Percentiles rank a stretch among this genome's conserved stretches.
Conservation (phyloP, 2,113 vertebrate genomes). For the Microcebus griseorufus region DNA sequence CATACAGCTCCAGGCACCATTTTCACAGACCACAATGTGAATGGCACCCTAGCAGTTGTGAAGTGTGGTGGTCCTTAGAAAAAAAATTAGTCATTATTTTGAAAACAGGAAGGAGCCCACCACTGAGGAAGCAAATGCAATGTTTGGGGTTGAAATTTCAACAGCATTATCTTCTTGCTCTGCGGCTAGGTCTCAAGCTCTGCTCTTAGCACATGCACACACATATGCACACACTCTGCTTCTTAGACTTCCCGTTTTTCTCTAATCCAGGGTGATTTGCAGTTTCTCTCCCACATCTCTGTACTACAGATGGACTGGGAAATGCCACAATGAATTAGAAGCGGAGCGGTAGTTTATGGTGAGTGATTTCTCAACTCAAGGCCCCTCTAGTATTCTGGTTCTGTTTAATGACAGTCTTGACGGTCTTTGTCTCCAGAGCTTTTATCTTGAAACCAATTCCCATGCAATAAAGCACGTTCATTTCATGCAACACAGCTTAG, state of each 20-base stretch:
- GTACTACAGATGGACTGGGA: not conserved
- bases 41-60: not conserved
- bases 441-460: slow-evolving; percentile 51
- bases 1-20: not conserved
- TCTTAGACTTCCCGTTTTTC: not conserved
- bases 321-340: not conserved
- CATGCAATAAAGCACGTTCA: slow-evolving; percentile 76
- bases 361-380: not conserved
- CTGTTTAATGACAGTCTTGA: not conserved
- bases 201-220: not conserved
- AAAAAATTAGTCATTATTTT: slow-evolving; percentile 34
- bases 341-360: not conserved
- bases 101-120: slow-evolving; percentile 19
- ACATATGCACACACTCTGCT: not conserved
- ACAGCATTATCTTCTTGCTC: not conserved
- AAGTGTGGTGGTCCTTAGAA: not conserved
- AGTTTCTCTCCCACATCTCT: not conserved
- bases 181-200: not conserved
- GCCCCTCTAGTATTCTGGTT: not conserved
- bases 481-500: slow-evolving; percentile 76
- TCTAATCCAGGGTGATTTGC: not conserved
- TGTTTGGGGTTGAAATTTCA: not conserved
- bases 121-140: slow-evolving; percentile 49
- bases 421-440: not conserved
- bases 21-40: not conserved